Base-by-base conservation (phyloP, 2,113 vertebrate genomes). In the Periophthalmus modestus region DNA sequence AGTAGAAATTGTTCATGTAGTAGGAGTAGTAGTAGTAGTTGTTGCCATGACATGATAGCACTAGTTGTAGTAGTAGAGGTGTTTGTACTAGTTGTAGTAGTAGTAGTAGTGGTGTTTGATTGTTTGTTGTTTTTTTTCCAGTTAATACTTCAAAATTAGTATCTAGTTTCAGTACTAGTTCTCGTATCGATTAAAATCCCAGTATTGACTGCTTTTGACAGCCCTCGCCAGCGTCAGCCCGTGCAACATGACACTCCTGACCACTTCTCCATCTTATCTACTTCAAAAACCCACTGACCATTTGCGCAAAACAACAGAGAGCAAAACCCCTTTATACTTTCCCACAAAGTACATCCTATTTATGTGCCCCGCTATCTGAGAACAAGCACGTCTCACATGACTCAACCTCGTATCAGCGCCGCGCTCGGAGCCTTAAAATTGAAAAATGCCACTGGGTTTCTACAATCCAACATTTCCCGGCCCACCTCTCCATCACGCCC, bases 401-500 rank as follows among this genome's bases (percentile, higher is more conserved):
- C 75, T 69, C 72, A 71, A 57, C 71, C 68, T 59, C 69, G 5
- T 68, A 82, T 82, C 77, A 69, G 61, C 2, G 34, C 6, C 50
- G 77, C 21, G 58, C 73, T 39, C 71, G 69, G 28, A 62, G 43
- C 43, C 69, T 55, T 70, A 69, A 74, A 71, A 78, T 11, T 73
- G 79, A 82, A 82, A 82, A 79, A 80, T 66, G 39, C 47, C 57
- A 58, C 12, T 10, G n/a, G 80, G 19, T 71, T n/a, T 74, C 68
- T 57, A 68, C 70, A 73, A 80, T 62, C 68, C 76, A 66, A 46
- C 81, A 48, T 48, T 48, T 19, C 15, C 63, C 33, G 68, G 24
- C 57, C 74, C 65, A 76, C 75, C 81, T 69, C 70, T 88, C 78
- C 54, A 81, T 81, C 80, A 71, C 23, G 34, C 15, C 58, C 23